These are phyloP conservation scores for Romanomermis culicivorax DNA, from an alignment of 2,888 invertebrate species.

Conservation along the genomic window DNA sequence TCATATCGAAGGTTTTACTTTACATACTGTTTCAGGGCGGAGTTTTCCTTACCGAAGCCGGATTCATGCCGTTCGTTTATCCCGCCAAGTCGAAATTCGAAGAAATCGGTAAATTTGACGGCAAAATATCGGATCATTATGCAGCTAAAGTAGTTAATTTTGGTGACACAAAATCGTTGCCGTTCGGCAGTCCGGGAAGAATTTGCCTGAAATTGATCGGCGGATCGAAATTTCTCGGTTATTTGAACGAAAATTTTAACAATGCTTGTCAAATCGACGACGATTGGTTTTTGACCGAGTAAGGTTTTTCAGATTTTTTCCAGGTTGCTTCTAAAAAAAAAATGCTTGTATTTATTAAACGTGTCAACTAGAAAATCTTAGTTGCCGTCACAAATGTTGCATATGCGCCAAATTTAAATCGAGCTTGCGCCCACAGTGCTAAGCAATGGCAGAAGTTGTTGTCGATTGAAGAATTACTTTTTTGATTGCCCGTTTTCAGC, in stretches of 20 bases:
- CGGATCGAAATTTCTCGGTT: conserved; percentile 31
- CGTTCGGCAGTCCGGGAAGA: conserved; percentile 28
- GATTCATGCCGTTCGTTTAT: conserved; percentile 20
- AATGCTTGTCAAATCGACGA: conserved; percentile 24
- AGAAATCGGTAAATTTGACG: not conserved
- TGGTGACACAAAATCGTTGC: too few species aligned
- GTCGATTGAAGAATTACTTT: too few species aligned
- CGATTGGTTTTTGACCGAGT: conserved; percentile 34
- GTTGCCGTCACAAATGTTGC: too few species aligned
- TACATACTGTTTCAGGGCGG: conserved; percentile 18
- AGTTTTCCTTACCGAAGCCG: conserved; percentile 22
- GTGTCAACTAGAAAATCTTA: too few species aligned
- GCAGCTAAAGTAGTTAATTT: conserved; percentile 8
- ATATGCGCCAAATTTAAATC: too few species aligned
- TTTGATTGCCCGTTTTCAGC: too few species aligned
- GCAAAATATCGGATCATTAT: conserved; percentile 11
- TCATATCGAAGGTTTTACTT: not conserved
- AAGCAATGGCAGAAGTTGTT: too few species aligned
- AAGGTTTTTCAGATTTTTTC: conserved; percentile 11
- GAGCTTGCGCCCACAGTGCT: too few species aligned
- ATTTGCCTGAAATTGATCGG: conserved; percentile 27
- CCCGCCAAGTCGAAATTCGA: not conserved
- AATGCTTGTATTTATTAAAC: too few species aligned
- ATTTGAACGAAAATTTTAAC: conserved; percentile 29
- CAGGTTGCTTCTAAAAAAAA: too few species aligned